Evolutionary conservation across 2,797 vertebrate genomes (phyloP).

Genomic region (Macrochelys suwanniensis): DNA sequence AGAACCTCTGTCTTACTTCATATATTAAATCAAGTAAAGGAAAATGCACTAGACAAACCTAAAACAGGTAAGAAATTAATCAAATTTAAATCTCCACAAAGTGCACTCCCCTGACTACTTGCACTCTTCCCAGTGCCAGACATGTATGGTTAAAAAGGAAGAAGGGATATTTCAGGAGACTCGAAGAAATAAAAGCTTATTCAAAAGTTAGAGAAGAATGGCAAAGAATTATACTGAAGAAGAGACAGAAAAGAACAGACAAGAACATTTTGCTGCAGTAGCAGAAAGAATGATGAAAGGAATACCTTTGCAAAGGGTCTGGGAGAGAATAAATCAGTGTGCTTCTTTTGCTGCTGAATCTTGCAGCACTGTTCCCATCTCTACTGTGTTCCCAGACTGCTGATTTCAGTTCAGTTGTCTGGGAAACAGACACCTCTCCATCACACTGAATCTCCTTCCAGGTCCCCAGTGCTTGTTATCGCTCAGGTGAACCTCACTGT

Average conservation of each 20-base stretch:
- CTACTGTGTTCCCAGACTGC: neutral
- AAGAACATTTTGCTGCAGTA: neutral
- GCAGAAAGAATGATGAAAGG: neutral
- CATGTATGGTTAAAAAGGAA: conserved; percentile 10
- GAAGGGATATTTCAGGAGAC: neutral
- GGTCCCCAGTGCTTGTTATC: neutral
- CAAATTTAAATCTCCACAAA: neutral
- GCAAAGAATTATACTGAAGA: neutral
- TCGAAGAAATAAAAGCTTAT: neutral
- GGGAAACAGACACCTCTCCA: neutral
- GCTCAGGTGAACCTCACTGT: neutral
- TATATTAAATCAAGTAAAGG: neutral
- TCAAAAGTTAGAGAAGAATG: neutral
- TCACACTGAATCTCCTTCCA: neutral
- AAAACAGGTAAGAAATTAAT: neutral
- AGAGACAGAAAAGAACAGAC: neutral
- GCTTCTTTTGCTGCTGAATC: neutral
- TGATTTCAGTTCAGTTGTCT: neutral
- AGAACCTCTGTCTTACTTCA: neutral
- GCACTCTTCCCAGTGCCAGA: neutral
- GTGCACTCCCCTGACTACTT: neutral
- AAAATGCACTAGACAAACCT: neutral
- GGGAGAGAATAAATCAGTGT: neutral
- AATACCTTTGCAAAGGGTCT: neutral
- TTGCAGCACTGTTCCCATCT: neutral